Evolutionary conservation across 2,797 vertebrate species (phyloP).

Genomic region (Falco novaeseelandiae): DNA sequence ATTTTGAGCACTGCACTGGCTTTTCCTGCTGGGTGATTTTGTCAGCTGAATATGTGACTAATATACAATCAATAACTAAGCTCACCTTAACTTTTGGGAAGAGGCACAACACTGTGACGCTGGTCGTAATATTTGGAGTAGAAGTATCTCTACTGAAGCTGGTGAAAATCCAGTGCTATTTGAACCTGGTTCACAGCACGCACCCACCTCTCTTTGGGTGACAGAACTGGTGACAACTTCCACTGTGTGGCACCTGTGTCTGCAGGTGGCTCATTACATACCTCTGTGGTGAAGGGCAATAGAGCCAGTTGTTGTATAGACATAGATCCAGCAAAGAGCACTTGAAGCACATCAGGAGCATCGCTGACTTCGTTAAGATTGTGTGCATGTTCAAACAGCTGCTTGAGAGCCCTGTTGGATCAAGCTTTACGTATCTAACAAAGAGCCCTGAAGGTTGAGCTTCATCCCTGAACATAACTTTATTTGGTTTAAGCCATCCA

Average conservation of each 20-base stretch:
- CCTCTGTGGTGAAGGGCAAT: not conserved
- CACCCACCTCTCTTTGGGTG: not conserved
- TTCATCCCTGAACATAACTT: not conserved
- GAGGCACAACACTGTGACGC: not conserved
- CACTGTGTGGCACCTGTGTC: not conserved
- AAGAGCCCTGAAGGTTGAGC: not conserved
- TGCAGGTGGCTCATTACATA: not conserved
- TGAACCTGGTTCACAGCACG: not conserved
- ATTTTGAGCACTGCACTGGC: not conserved
- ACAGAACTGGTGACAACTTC: not conserved
- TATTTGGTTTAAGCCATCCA: not conserved
- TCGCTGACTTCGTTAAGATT: not conserved
- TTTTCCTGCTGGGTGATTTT: not conserved
- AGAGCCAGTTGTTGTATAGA: not conserved
- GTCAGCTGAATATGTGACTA: not conserved
- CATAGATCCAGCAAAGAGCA: not conserved
- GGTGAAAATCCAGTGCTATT: not conserved
- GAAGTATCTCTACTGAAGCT: not conserved
- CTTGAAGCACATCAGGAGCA: not conserved
- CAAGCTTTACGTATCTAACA: not conserved
- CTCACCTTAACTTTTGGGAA: not conserved
- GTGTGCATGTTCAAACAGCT: not conserved
- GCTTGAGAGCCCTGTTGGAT: not conserved
- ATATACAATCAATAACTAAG: not conserved
- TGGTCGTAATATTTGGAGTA: not conserved